Evolutionary conservation across 2,888 invertebrate species (phyloP).

Genomic region (Uloborus plumipes): DNA sequence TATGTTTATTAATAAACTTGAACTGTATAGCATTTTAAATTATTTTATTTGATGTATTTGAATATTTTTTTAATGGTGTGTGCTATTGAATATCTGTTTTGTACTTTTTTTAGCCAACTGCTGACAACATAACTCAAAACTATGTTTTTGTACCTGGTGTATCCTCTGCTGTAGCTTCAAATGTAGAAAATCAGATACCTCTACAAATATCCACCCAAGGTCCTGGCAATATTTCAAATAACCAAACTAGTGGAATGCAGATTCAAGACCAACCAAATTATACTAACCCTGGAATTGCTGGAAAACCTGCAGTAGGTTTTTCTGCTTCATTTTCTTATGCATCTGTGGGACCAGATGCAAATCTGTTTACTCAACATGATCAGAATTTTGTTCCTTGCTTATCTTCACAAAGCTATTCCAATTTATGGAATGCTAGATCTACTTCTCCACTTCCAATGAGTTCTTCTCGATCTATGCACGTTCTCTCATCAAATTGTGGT

Average conservation of each 20-base stretch:
- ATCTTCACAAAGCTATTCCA: slow-evolving; percentile 39
- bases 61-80: too few relatives aligned
- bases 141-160: slow-evolving; percentile 42
- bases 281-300: slow-evolving; percentile 33
- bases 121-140: slow-evolving; percentile 27
- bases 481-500: slow-evolving; percentile 17
- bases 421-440: slow-evolving; percentile 53
- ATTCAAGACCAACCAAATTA: slow-evolving; percentile 38
- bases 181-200: slow-evolving; percentile 13
- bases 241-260: not conserved
- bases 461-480: slow-evolving; percentile 28
- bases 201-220: not conserved
- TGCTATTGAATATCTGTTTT: not conserved
- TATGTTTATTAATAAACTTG: too few relatives aligned
- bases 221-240: slow-evolving; percentile 7
- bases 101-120: slow-evolving; percentile 11
- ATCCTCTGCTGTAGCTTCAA: slow-evolving; percentile 2
- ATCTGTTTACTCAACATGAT: slow-evolving; percentile 27
- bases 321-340: slow-evolving; percentile 48
- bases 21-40: too few relatives aligned
- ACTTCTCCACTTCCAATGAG: slow-evolving; percentile 48
- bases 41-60: too few relatives aligned
- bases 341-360: slow-evolving; percentile 35
- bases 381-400: slow-evolving; percentile 28
- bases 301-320: slow-evolving; percentile 59